phyloP scores from a whole-genome alignment of 1,140 invertebrate genomes.

The Drosophila asahinai region DNA sequence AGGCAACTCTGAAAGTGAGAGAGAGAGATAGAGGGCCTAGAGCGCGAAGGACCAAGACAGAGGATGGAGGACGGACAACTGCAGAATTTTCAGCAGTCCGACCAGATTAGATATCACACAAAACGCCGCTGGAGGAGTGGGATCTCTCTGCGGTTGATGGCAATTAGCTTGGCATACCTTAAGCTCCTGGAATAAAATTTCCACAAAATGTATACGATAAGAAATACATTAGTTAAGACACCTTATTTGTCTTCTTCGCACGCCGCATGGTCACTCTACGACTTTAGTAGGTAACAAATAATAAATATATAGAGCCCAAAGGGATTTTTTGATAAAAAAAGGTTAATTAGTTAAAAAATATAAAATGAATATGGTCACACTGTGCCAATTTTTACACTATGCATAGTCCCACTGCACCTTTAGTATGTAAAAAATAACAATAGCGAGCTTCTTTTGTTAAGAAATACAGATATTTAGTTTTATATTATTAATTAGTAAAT shows the following conservation, averaged over 20 bases:
- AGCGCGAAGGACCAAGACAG: constrained; percentile 6
- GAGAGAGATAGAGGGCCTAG: neutral
- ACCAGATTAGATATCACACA: constrained; percentile 29
- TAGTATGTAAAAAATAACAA: no score
- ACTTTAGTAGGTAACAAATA: no score
- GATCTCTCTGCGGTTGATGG: constrained; percentile 11
- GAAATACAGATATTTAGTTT: no score
- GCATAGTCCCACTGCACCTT: no score
- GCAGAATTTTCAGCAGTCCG: constrained; percentile 15
- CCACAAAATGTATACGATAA: neutral
- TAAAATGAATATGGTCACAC: no score
- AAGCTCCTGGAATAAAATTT: neutral
- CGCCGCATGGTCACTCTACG: neutral
- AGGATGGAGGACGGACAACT: constrained; percentile 3
- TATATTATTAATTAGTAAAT: no score
- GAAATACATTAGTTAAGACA: neutral
- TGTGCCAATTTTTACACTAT: no score
- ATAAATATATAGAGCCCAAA: no score
- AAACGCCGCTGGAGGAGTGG: neutral
- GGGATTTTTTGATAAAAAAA: no score
- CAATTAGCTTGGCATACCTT: neutral
- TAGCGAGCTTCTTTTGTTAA: no score
- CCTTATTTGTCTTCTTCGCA: neutral
- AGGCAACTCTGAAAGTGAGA: constrained; percentile 35
- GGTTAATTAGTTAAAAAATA: no score